Evolutionary conservation across 2,113 vertebrate genomes (phyloP), one percentile per base, ranked within the genome.

Genomic region (Eulemur rufifrons): DNA sequence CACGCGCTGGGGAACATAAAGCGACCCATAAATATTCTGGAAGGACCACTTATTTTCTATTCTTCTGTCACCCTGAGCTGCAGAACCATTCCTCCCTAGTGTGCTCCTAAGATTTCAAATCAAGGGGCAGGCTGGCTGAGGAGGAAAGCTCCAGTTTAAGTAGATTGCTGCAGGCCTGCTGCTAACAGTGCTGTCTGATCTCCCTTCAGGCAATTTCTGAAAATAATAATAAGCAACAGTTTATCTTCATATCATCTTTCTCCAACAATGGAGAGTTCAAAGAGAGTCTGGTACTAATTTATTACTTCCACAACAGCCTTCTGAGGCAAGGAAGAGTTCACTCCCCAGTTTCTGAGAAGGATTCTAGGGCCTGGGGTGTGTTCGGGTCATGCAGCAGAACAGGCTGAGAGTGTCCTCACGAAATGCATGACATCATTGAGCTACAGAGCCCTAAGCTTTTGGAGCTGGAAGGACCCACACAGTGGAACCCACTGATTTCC

Each of bases 11-110:
- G 76, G 50, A 95, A 59, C 87, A 94, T 82, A 92, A 96, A 95
- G 71, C 54, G 81, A 61, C 89, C 87, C 92, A 97, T 97, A 98
- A 98, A 97, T 95, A 96, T 92, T 97, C 95, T 90, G 63, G 77
- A 91, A 96, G 92, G 76, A 59, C 89, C 71, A 91, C 71, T 94
- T 63, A 45, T 92, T 82, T 94, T 87, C 97, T 69, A 50, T 64
- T 94, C 93, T 93, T 61, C 81, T 92, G 86, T 78, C 95, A 94
- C 37, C 76, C 61, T 15, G 20, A 23, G 81, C 92, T 73, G 18
- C 56, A n/a, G 61, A 94, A 47, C 20, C 14, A 20, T 89, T 86
- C 94, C 45, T 94, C 32, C 7, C 27, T 29, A 0, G 0, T 2
- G 69, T 47, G 54, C 42, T 52, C 87, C 76, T 52, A 56, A 50